phyloP scores from a whole-genome alignment of 2,888 invertebrate genomes.

The Conomelus anceps region DNA sequence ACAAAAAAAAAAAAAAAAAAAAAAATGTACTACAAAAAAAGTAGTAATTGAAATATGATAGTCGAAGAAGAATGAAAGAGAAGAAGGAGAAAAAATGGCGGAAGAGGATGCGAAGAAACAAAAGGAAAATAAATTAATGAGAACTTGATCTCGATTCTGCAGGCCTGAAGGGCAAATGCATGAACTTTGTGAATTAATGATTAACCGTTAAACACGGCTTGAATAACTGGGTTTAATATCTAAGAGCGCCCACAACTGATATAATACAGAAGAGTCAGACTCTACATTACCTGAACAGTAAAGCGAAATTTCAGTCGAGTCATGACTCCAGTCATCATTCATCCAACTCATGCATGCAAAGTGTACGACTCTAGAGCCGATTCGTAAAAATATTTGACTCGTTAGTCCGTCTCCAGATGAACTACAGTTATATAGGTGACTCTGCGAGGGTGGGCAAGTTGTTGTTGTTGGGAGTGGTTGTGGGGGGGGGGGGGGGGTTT shows the following conservation, averaged over 20 bases:
- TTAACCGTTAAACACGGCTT: neutral
- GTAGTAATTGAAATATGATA: too few species aligned
- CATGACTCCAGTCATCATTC: too few species aligned
- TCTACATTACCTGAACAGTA: neutral
- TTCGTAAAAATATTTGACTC: neutral
- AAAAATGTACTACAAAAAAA: too few species aligned
- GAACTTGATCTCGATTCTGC: neutral
- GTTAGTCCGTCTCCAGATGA: neutral
- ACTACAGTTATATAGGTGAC: neutral
- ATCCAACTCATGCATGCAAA: too few species aligned
- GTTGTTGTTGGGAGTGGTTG: neutral
- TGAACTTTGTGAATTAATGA: neutral
- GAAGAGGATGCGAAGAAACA: neutral
- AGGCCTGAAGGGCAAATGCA: neutral
- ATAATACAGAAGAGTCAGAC: neutral
- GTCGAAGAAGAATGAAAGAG: neutral
- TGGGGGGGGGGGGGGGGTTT: neutral
- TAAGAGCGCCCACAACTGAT: too few species aligned
- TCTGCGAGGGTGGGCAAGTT: neutral
- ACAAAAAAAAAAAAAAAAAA: too few species aligned
- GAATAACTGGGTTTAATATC: neutral
- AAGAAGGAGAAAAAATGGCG: neutral
- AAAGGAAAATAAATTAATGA: neutral
- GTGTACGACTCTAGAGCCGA: too few species aligned
- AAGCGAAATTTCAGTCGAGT: neutral